These are phyloP conservation scores for Bicyclus anynana DNA, from an alignment of 1,140 invertebrate species.

Conservation along the genomic window DNA sequence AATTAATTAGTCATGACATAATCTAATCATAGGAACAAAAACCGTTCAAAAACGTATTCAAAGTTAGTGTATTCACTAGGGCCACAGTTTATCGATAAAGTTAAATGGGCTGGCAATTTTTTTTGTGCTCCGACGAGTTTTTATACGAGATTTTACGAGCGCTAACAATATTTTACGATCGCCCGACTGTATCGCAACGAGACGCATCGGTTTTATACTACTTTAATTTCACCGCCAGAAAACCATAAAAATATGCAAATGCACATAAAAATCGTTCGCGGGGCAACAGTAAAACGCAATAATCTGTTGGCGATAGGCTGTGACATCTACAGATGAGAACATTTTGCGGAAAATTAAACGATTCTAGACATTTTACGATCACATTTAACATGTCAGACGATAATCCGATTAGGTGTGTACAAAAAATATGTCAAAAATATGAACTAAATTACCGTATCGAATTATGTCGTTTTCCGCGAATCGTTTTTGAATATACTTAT, in stretches of 20 bases:
- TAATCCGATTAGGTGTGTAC: background rate
- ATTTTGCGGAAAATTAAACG: conserved; percentile 6
- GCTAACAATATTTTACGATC: conserved; percentile 67
- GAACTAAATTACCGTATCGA: no score
- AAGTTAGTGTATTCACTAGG: conserved; percentile 4
- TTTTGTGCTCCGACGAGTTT: conserved; percentile 58
- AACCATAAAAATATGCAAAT: conserved; percentile 73
- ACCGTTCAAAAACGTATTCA: background rate
- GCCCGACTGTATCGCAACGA: conserved; percentile 53
- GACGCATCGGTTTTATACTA: conserved; percentile 64
- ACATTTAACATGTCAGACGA: background rate
- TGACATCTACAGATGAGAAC: background rate
- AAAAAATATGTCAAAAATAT: background rate
- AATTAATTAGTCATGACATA: no score
- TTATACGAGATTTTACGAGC: conserved; percentile 63
- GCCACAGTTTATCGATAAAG: conserved; percentile 35
- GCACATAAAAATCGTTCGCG: conserved; percentile 53
- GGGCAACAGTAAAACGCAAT: conserved; percentile 23
- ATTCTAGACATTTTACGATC: background rate
- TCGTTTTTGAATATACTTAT: no score
- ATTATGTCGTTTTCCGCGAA: no score
- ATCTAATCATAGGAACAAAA: background rate
- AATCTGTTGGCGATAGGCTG: conserved; percentile 20
- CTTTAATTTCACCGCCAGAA: conserved; percentile 73
- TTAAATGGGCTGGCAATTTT: conserved; percentile 50